Evolutionary conservation across 2,113 vertebrate species (phyloP), one percentile per base, ranked within the genome.

Genomic region (Gracilinanus agilis): DNA sequence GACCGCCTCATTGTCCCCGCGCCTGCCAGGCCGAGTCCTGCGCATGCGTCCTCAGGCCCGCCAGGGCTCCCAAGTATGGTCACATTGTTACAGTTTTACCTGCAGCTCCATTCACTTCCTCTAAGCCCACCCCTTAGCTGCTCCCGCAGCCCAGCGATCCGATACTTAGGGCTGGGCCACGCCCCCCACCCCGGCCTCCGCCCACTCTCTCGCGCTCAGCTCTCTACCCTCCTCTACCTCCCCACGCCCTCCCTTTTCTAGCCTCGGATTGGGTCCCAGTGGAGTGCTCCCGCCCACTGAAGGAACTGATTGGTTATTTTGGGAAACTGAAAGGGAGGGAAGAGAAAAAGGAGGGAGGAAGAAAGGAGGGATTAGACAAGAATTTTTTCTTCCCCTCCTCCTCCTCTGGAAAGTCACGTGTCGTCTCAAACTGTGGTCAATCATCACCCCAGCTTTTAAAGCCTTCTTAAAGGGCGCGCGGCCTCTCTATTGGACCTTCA

Each of bases 391-490:
- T 49, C 49, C 49, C 49, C 9, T 34, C 40, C 88, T 44, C 23
- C 34, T 34, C 54, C 3, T 0, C 44, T 24, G 95, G 58, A 55
- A 96, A 96, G 93, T 97, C 97, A 97, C 95, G 97, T 97, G 98
- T 92, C 90, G 29, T 75, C 94, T 93, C 96, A 24, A 90, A 95
- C n/a, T 1, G 93, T 12, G n/a, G n/a, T 44, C 56, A 90, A 95
- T 97, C 97, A 94, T 96, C 67, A 29, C 91, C 89, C 55, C 0
- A 12, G 54, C 91, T 21, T 40, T 54, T 56, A 90, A 92, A 97
- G 96, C 96, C 56, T 93, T 93, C 94, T 98, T 98, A 97, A 97
- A 96, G 97, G 92, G 93, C 96, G 89, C 91, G 44, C 13, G 19
- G 21, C 58, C 88, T 24, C 23, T 91, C 88, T 27, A 75, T 9